phyloP scores from a whole-genome alignment of 1,140 invertebrate genomes.

The Odontomachus brunneus region DNA sequence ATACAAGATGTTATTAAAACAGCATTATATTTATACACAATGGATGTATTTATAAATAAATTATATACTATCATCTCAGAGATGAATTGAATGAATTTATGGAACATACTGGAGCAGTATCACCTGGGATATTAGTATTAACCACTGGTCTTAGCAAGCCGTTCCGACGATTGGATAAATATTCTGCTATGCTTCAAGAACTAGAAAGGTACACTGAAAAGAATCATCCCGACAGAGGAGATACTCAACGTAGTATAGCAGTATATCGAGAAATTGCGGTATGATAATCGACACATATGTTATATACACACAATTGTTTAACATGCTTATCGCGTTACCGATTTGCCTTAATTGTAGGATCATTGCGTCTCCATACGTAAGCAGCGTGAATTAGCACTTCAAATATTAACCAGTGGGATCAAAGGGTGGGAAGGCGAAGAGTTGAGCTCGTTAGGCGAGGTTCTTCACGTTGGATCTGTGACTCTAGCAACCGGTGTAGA shows the following conservation, averaged over 20 bases:
- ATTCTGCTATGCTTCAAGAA: slow-evolving; percentile 97
- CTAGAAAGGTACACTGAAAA: slow-evolving; percentile 97
- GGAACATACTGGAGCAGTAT: slow-evolving; percentile 93
- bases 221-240: slow-evolving; percentile 97
- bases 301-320: slow-evolving; percentile 67
- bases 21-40: not conserved
- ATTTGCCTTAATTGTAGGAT: slow-evolving; percentile 87
- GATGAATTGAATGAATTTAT: slow-evolving; percentile 95
- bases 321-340: slow-evolving; percentile 24
- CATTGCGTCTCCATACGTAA: slow-evolving; percentile 93
- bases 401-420: slow-evolving; percentile 96
- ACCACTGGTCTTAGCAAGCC: slow-evolving; percentile 97
- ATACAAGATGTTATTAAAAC: slow-evolving; percentile 2
- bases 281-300: slow-evolving; percentile 49
- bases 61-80: slow-evolving; percentile 84
- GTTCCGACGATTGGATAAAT: slow-evolving; percentile 97
- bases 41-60: not conserved
- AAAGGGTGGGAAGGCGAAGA: slow-evolving; percentile 98
- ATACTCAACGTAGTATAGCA: slow-evolving; percentile 96
- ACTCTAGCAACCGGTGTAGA: slow-evolving; percentile 90
- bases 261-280: slow-evolving; percentile 98
- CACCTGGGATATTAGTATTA: slow-evolving; percentile 94
- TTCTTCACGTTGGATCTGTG: slow-evolving; percentile 94
- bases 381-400: slow-evolving; percentile 98
- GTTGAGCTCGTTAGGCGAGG: slow-evolving; percentile 90